Evolutionary conservation across 1,140 invertebrate species (phyloP).

Genomic region (Drosophila guanche): DNA sequence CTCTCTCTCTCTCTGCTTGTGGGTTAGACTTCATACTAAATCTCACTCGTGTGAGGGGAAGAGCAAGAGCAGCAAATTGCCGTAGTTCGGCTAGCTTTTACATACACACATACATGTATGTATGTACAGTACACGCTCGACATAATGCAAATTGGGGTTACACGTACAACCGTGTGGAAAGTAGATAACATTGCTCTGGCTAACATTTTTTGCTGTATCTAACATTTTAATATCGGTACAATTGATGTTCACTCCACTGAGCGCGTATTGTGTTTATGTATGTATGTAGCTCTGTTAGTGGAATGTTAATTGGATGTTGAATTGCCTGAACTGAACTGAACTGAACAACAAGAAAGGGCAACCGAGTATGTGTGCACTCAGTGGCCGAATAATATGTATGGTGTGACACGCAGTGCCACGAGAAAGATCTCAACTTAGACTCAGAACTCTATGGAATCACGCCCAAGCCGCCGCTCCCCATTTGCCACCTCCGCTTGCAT

Average conservation of each 20-base stretch:
- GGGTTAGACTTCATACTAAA: slow-evolving; percentile 32
- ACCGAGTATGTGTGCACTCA: slow-evolving; percentile 23
- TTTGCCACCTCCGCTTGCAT: not conserved
- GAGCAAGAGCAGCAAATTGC: slow-evolving; percentile 19
- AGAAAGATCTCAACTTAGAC: no score
- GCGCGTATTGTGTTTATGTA: not conserved
- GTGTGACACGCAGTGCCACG: not conserved
- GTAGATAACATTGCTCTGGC: no score
- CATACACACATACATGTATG: no score
- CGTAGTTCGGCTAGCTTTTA: not conserved
- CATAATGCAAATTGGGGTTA: no score
- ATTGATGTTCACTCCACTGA: no score
- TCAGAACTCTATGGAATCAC: not conserved
- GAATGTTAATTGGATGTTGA: slow-evolving; percentile 67
- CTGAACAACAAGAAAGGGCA: slow-evolving; percentile 17
- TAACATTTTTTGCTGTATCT: no score
- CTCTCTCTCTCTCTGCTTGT: not conserved
- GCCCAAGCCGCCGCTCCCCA: no score
- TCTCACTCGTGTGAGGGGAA: slow-evolving; percentile 25
- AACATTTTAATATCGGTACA: no score
- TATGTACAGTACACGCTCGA: no score
- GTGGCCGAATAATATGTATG: not conserved
- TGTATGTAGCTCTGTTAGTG: slow-evolving; percentile 37
- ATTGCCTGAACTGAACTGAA: slow-evolving; percentile 30
- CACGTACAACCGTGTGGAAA: no score